Conservation (phyloP, 2,888 invertebrate species). For the Hoplodrina blanda region DNA sequence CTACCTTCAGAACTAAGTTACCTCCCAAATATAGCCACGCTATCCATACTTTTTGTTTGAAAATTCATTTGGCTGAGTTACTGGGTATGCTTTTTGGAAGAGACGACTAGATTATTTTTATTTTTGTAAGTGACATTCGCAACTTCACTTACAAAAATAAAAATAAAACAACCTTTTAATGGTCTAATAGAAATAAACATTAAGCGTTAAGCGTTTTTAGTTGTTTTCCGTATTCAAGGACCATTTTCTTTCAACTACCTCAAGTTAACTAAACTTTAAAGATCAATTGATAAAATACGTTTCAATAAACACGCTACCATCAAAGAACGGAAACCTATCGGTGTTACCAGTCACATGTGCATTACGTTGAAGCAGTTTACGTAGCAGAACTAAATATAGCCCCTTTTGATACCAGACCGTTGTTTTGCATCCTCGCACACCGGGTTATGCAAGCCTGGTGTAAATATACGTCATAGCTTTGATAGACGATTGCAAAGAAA, state of each 20-base stretch:
- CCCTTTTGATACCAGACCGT: constrained; percentile 46
- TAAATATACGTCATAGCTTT: constrained; percentile 34
- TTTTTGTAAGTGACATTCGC: too few species aligned
- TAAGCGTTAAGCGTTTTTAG: not conserved
- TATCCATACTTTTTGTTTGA: not conserved
- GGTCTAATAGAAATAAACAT: too few species aligned
- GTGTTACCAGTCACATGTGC: constrained; percentile 56
- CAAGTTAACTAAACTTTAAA: not conserved
- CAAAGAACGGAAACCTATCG: constrained; percentile 31
- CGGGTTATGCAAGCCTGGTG: constrained; percentile 48
- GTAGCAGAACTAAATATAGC: constrained; percentile 62
- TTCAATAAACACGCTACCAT: constrained; percentile 23
- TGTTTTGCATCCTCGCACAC: constrained; percentile 50
- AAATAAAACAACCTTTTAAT: too few species aligned
- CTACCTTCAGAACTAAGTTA: not conserved
- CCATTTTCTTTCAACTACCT: not conserved
- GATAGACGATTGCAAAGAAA: not conserved
- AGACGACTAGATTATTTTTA: too few species aligned
- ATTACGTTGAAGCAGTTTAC: constrained; percentile 48
- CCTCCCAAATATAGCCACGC: not conserved
- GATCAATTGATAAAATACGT: constrained; percentile 4
- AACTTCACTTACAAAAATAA: too few species aligned
- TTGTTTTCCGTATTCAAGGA: not conserved
- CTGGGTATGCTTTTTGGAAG: too few species aligned
- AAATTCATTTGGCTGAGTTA: not conserved